Evolutionary conservation across 1,140 invertebrate species (phyloP).

Genomic region (Heliconius eleuchia): DNA sequence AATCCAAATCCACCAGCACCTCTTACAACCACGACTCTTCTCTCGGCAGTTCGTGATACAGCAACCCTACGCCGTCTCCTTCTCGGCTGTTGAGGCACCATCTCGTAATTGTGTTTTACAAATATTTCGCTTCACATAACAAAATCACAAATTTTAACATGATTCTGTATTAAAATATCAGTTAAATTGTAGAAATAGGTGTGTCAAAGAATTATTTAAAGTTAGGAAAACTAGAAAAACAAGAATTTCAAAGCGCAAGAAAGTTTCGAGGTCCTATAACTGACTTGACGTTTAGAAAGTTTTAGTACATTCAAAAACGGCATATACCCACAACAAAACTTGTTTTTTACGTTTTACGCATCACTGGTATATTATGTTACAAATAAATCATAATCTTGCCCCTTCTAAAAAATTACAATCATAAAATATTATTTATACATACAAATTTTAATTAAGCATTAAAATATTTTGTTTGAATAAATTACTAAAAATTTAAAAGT

Average conservation of each 20-base stretch:
- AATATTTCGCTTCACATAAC: slow-evolving; percentile 19
- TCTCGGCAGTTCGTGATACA: slow-evolving; percentile 85
- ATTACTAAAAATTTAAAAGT: no score
- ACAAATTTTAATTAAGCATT: no score
- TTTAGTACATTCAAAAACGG: slow-evolving; percentile 62
- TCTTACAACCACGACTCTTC: slow-evolving; percentile 91
- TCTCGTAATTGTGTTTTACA: slow-evolving; percentile 39
- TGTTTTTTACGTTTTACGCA: slow-evolving; percentile 48
- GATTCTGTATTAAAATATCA: slow-evolving; percentile 26
- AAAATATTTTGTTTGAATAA: no score
- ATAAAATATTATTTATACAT: no score
- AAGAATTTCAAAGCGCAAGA: slow-evolving; percentile 62
- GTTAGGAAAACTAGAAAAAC: slow-evolving; percentile 70
- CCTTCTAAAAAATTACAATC: no score
- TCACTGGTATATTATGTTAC: background rate
- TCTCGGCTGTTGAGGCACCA: slow-evolving; percentile 85
- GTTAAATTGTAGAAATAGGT: slow-evolving; percentile 22
- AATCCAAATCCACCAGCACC: slow-evolving; percentile 86
- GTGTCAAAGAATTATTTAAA: slow-evolving; percentile 31
- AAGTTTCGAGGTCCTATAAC: slow-evolving; percentile 74
- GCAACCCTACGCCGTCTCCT: slow-evolving; percentile 90
- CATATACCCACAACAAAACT: slow-evolving; percentile 43
- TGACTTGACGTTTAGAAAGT: slow-evolving; percentile 77
- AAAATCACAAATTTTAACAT: background rate
- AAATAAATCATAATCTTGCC: background rate